Conservation (phyloP, 1,140 invertebrate genomes). For the Adelges cooleyi region DNA sequence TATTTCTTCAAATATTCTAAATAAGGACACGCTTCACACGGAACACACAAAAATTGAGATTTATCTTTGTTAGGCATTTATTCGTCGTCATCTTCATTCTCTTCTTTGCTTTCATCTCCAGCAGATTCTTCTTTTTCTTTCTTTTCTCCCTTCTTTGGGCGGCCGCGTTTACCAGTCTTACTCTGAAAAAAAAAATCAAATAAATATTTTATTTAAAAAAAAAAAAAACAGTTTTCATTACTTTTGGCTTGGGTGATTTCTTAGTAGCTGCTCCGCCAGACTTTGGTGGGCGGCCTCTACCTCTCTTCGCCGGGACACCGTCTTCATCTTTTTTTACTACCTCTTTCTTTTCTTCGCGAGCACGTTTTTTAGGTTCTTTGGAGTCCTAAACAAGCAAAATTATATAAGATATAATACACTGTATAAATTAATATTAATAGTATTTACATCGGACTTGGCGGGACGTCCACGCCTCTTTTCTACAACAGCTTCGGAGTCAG, state of each 20-base stretch:
- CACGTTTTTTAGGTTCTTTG: conserved; percentile 16
- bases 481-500: conserved; percentile 15
- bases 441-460: conserved; percentile 11
- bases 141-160: conserved; percentile 17
- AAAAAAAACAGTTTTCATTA: neutral
- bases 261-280: conserved; percentile 5
- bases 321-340: conserved; percentile 6
- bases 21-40: conserved; percentile 14
- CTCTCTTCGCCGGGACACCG: conserved; percentile 7
- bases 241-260: conserved; percentile 4
- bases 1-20: conserved; percentile 17
- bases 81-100: conserved; percentile 19
- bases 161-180: conserved; percentile 24
- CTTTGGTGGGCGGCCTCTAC: conserved; percentile 17
- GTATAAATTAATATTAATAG: too few relatives aligned
- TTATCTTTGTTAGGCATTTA: conserved; percentile 3
- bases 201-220: neutral
- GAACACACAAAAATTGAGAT: conserved; percentile 22
- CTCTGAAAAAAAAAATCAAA: neutral
- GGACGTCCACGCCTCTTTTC: conserved; percentile 23
- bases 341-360: conserved; percentile 18
- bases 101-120: conserved; percentile 21
- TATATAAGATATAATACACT: too few relatives aligned
- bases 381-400: neutral
- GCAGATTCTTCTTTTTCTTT: conserved; percentile 27